These are phyloP conservation scores for Pachyuromys duprasi DNA, from an alignment of 2,797 vertebrate genomes.

Conservation along the genomic window DNA sequence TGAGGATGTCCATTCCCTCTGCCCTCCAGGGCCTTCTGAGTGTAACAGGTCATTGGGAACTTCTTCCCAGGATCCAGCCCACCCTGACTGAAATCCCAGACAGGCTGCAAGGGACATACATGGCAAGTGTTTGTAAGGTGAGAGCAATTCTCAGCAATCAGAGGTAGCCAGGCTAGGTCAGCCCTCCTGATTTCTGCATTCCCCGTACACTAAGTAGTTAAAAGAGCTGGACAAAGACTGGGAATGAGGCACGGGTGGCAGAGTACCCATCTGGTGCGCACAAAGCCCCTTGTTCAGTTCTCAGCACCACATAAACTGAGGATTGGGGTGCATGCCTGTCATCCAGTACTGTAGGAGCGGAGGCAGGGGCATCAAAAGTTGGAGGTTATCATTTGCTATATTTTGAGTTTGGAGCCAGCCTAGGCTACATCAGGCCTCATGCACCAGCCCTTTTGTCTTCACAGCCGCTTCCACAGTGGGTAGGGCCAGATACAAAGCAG, in stretches of 20 bases:
- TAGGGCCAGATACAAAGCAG: background rate
- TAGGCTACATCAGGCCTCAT: background rate
- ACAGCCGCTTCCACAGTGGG: accelerated
- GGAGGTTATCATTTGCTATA: background rate
- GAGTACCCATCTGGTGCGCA: background rate
- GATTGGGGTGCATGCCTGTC: background rate
- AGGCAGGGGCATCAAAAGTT: background rate
- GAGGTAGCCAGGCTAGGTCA: background rate
- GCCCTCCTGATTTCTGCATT: background rate
- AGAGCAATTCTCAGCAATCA: background rate
- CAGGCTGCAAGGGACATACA: background rate
- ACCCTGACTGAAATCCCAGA: background rate
- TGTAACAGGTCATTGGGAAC: background rate
- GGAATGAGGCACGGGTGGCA: background rate
- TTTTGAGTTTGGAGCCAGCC: background rate
- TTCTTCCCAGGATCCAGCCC: background rate
- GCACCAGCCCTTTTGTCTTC: accelerated
- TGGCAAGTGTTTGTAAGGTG: background rate
- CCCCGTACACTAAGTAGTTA: background rate
- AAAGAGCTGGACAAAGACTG: background rate
- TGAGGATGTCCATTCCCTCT: background rate
- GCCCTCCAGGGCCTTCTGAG: background rate
- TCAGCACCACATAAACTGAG: background rate
- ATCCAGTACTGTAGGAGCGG: background rate
- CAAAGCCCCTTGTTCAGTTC: background rate